Evolutionary conservation across 2,113 vertebrate genomes (phyloP).

Genomic region (Promerops cafer): DNA sequence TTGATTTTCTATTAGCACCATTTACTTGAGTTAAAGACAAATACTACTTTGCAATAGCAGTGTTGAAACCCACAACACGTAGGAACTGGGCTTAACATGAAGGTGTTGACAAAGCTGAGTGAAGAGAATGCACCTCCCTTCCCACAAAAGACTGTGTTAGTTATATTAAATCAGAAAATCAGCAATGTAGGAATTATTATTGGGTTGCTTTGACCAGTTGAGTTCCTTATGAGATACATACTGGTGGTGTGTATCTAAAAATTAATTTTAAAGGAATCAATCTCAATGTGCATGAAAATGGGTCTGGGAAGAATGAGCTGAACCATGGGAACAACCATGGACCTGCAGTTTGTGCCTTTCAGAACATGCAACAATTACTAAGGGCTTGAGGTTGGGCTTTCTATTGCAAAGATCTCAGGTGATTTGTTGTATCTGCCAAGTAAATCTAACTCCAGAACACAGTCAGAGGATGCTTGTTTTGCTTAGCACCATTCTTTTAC

Average conservation of each 20-base stretch:
- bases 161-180: neutral
- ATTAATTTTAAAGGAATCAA: neutral
- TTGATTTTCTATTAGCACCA: neutral
- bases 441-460: neutral
- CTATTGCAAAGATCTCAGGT: neutral
- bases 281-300: neutral
- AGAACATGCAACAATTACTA: neutral
- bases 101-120: neutral
- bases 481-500: neutral
- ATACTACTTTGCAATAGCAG: neutral
- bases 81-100: neutral
- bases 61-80: neutral
- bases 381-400: neutral
- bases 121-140: neutral
- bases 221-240: neutral
- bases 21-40: neutral
- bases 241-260: neutral
- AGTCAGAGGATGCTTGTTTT: neutral
- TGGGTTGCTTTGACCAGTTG: neutral
- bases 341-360: neutral
- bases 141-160: neutral
- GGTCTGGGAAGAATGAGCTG: neutral
- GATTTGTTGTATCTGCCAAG: neutral
- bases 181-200: neutral
- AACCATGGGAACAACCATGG: neutral